These are phyloP conservation scores for Gallinago solitaria DNA, from an alignment of 2,797 vertebrate genomes.

Conservation along the genomic window DNA sequence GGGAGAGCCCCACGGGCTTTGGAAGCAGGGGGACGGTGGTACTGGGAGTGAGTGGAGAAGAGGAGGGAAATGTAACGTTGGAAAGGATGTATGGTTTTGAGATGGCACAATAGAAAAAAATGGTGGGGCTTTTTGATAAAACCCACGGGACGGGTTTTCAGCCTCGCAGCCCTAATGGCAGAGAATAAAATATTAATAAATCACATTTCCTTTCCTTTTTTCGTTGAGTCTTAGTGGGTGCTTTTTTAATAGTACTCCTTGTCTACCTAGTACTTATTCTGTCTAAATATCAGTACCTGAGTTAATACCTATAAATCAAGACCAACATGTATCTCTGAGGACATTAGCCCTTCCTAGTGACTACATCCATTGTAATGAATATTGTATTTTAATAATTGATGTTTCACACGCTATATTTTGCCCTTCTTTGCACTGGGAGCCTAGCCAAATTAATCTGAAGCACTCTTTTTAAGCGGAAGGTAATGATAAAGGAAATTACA, in stretches of 20 bases:
- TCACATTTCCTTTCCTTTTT: background rate
- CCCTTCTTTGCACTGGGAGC: background rate
- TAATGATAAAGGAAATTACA: background rate
- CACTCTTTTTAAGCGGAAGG: background rate
- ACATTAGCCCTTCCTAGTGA: background rate
- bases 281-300: slow-evolving; percentile 24
- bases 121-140: background rate
- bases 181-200: slow-evolving; percentile 8
- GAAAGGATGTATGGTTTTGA: background rate
- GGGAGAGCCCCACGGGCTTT: background rate
- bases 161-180: background rate
- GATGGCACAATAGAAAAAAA: background rate
- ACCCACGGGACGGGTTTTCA: background rate
- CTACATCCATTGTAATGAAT: slow-evolving; percentile 21
- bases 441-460: slow-evolving; percentile 2
- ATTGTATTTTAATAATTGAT: slow-evolving; percentile 44
- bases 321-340: background rate
- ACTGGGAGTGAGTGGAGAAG: background rate
- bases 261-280: background rate
- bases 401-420: slow-evolving; percentile 16
- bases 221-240: background rate
- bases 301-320: slow-evolving; percentile 28
- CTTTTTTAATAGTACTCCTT: background rate
- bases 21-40: background rate
- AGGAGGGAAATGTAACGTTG: background rate